A percentile compares a stretch with the other conserved stretches of the same genome.
Conservation (phyloP, 2,888 invertebrate genomes). For the Punctoribates punctum region DNA sequence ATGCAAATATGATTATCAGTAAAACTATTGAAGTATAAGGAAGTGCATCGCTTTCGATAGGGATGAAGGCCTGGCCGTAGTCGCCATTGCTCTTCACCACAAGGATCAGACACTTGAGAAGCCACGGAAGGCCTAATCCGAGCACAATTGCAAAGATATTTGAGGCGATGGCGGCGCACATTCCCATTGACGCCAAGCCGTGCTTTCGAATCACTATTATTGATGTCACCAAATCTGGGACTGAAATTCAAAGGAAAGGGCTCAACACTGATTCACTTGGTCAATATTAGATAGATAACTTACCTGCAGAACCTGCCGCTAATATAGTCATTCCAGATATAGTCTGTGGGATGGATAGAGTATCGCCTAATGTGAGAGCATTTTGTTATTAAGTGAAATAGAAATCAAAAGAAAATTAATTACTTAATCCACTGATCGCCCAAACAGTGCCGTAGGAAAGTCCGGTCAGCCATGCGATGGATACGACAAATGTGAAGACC, state of each 20-base stretch:
- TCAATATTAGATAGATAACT: neutral
- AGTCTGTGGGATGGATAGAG: conserved; percentile 31
- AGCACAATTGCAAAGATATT: conserved; percentile 41
- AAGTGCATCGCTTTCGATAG: conserved; percentile 72
- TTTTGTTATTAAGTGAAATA: neutral
- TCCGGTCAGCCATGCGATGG: conserved; percentile 36
- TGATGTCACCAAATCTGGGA: conserved; percentile 42
- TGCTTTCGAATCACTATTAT: conserved; percentile 41
- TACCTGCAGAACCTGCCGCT: conserved; percentile 42
- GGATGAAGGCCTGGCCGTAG: conserved; percentile 54
- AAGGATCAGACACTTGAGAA: conserved; percentile 26
- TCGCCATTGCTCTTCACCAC: conserved; percentile 12
- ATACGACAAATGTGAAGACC: conserved; percentile 26
- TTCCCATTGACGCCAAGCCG: conserved; percentile 40
- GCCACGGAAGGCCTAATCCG: conserved; percentile 40
- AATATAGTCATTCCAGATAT: conserved; percentile 41
- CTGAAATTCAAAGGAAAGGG: neutral
- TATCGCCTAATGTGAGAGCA: conserved; percentile 23
- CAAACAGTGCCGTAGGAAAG: conserved; percentile 41
- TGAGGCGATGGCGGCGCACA: conserved; percentile 40
- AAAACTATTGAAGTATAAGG: conserved; percentile 76
- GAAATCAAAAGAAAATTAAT: neutral
- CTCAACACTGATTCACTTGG: neutral
- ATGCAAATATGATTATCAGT: conserved; percentile 66
- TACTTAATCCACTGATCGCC: conserved; percentile 42